Evolutionary conservation across 37 sponge, comb jelly and placozoan species (phyloP), one percentile per base, ranked within the genome.

Genomic region (Lycopodina hypogea): DNA sequence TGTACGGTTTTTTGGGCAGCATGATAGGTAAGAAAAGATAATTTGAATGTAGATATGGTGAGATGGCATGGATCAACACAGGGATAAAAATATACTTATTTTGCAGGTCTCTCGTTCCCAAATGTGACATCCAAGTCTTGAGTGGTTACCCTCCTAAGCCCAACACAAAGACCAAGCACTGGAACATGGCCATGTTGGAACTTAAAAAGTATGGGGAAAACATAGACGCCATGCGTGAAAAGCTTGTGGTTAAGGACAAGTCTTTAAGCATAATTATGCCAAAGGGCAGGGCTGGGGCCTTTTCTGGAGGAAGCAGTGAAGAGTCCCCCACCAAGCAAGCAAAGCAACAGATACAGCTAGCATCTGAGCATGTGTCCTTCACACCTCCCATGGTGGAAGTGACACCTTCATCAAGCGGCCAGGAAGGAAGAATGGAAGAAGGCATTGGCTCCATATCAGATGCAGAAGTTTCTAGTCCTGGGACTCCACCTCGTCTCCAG

Each of bases 1-100:
- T 42, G 92, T 97, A 17, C 78, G 90, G 30, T 97, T 97, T 84
- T 97, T 97, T 89, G 97, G 97, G 21, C 88, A 90, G 59, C 90
- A 96, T 55, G 91, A 92, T 65, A 77, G 85, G 88, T 87, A 48
- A 72, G 79, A 19, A 42, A 23, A 3, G 55, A 12, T 19, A 53
- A 19, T 11, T 12, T 22, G 26, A 11, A 63, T 28, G 19, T 26
- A 26, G 65, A 26, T n/a, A 63, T 9, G 11, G n/a, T 63, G 17
- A 53, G 12, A 17, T 53, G 17, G 55, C 55, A 53, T 12, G 17
- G 55, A 17, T 53, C 55, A 53, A 12, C 55, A 19, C 17, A 19
- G 55, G 55, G 17, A n/a, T n/a, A n/a, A n/a, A n/a, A n/a, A n/a
- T n/a, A n/a, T n/a, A n/a, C n/a, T n/a, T 70, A 22, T 70, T 23